A percentile compares a stretch with the other conserved stretches of the same genome.
phyloP scores from a whole-genome alignment of 2,888 invertebrate species.

The Cecidostiba fungosa region DNA sequence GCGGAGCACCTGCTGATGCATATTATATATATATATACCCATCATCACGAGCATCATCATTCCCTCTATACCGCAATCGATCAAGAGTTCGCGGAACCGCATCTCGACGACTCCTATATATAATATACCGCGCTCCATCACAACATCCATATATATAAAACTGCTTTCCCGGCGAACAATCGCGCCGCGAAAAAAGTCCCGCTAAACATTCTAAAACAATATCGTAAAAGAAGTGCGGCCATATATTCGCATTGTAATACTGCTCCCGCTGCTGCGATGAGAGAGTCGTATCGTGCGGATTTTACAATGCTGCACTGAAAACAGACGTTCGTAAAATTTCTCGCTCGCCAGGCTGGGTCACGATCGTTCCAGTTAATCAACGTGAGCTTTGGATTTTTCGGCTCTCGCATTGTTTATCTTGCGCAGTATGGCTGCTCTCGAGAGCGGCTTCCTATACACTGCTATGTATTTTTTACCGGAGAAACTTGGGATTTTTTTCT shows the following conservation, averaged over 20 bases:
- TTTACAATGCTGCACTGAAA: constrained; percentile 17
- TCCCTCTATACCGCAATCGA: no score
- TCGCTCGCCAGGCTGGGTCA: neutral
- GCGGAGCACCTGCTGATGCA: neutral
- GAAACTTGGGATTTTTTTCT: no score
- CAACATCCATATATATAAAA: no score
- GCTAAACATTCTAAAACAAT: constrained; percentile 35
- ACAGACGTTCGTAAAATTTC: neutral
- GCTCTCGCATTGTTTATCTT: neutral
- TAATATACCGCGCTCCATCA: no score
- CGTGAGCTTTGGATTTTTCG: neutral
- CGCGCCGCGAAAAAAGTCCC: constrained; percentile 15
- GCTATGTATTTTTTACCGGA: no score
- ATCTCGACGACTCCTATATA: no score
- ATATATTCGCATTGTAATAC: neutral
- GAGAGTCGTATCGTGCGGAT: constrained; percentile 10
- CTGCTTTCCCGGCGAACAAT: constrained; percentile 12
- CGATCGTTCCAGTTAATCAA: constrained; percentile 44
- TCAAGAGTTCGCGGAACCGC: no score
- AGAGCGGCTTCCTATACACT: no score
- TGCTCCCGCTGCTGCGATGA: constrained; percentile 15
- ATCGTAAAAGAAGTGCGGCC: constrained; percentile 21
- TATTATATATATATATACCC: no score
- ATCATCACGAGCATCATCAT: no score
- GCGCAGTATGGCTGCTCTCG: neutral